Conservation (phyloP, 2,888 invertebrate species). For the Cryptus armator region DNA sequence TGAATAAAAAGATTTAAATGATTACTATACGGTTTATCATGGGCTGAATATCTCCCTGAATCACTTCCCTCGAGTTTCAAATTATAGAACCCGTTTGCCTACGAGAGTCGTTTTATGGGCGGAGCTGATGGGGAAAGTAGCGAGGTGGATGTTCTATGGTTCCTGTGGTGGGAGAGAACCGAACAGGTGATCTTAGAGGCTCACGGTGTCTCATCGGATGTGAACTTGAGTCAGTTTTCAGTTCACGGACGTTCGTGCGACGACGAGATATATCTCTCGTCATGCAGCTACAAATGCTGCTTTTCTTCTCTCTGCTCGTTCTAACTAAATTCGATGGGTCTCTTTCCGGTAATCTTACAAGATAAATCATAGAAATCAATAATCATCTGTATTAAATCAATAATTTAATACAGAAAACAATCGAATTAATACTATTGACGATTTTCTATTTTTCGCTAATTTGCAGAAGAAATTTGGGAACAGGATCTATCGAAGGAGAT, state of each 20-base stretch:
- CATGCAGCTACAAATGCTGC: constrained; percentile 66
- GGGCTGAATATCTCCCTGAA: neutral
- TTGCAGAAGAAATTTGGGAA: constrained; percentile 84
- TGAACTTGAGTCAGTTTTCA: constrained; percentile 72
- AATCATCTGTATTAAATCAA: neutral
- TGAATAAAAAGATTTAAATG: neutral
- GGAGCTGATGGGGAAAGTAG: constrained; percentile 30
- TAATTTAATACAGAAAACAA: neutral
- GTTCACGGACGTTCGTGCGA: constrained; percentile 73
- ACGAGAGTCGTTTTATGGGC: constrained; percentile 10
- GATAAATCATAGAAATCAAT: neutral
- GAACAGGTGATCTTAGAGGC: constrained; percentile 62
- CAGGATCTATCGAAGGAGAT: constrained; percentile 87
- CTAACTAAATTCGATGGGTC: constrained; percentile 34
- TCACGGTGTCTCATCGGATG: constrained; percentile 23
- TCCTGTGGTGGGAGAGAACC: constrained; percentile 58
- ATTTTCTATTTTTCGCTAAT: neutral
- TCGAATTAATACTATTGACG: neutral
- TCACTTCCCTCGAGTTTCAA: neutral
- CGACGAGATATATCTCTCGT: constrained; percentile 42
- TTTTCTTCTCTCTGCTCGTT: constrained; percentile 51
- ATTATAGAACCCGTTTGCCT: constrained; percentile 20
- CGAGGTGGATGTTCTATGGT: constrained; percentile 35
- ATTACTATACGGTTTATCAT: neutral
- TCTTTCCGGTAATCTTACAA: constrained; percentile 64